These are phyloP conservation scores for Andrena marginata DNA, from an alignment of 2,888 invertebrate species.

Conservation along the genomic window DNA sequence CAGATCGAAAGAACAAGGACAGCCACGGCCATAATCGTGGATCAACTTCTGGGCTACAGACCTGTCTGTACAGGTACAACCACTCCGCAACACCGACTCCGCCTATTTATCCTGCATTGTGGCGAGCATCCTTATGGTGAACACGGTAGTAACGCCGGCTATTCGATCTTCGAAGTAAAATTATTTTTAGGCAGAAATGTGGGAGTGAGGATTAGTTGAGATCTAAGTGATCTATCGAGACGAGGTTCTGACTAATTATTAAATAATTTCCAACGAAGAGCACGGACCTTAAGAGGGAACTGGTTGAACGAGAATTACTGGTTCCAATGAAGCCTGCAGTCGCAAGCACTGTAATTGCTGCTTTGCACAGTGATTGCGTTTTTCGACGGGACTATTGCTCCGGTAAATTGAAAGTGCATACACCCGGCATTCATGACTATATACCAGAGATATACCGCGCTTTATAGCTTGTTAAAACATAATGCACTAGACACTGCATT, in stretches of 20 bases:
- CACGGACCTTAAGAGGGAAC: constrained; percentile 6
- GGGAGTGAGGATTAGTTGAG: background rate
- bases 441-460: constrained; percentile 29
- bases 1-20: constrained; percentile 78
- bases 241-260: constrained; percentile 13
- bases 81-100: constrained; percentile 63
- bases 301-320: constrained; percentile 49
- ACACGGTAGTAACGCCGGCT: constrained; percentile 38
- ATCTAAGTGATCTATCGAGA: constrained; percentile 2
- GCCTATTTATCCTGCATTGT: constrained; percentile 61
- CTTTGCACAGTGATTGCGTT: constrained; percentile 20
- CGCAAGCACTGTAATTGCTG: constrained; percentile 29
- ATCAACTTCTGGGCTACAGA: constrained; percentile 77
- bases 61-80: constrained; percentile 67
- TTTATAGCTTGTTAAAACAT: constrained; percentile 51
- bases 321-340: constrained; percentile 35
- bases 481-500: constrained; percentile 2
- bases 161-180: constrained; percentile 17
- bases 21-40: constrained; percentile 78
- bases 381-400: constrained; percentile 23
- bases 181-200: background rate
- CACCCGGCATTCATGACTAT: background rate
- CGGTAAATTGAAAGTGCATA: constrained; percentile 33
- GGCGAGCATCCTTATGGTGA: constrained; percentile 38
- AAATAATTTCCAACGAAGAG: constrained; percentile 9